phyloP scores from a whole-genome alignment of 2,797 vertebrate genomes.

The Trichosurus vulpecula region DNA sequence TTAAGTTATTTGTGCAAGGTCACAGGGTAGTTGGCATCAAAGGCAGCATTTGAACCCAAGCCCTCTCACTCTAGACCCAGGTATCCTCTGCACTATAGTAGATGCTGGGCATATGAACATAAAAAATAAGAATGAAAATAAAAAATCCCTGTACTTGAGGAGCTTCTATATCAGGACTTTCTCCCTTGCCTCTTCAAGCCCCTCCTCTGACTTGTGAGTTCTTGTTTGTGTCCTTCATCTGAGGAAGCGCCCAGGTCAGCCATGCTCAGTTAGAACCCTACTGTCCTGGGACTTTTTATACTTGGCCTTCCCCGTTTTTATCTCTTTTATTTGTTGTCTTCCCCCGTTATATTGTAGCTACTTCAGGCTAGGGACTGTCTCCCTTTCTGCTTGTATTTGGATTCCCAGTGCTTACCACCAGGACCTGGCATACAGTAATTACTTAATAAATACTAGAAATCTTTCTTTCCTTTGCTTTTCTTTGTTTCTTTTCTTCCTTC shows the following conservation, averaged over 20 bases:
- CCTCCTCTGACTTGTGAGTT: background rate
- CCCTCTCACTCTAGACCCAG: background rate
- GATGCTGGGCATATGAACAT: background rate
- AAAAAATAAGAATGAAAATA: background rate
- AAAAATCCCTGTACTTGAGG: background rate
- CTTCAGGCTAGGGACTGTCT: no score
- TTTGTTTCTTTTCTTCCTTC: no score
- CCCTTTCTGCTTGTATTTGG: no score
- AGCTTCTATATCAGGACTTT: background rate
- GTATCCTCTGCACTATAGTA: background rate
- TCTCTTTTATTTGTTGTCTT: no score
- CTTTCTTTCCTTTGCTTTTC: no score
- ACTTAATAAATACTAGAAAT: no score
- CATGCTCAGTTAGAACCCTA: background rate
- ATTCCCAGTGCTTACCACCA: no score
- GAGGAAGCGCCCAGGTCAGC: background rate
- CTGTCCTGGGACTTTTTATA: no score
- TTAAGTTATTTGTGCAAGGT: background rate
- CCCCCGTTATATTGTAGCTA: no score
- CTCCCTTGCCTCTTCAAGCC: background rate
- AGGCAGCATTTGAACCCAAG: background rate
- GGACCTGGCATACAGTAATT: no score
- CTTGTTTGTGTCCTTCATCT: background rate
- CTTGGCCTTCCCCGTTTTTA: no score
- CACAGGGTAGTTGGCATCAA: background rate